These are phyloP conservation scores for Cheilosia scutellata DNA, from an alignment of 2,888 invertebrate genomes.

Conservation along the genomic window DNA sequence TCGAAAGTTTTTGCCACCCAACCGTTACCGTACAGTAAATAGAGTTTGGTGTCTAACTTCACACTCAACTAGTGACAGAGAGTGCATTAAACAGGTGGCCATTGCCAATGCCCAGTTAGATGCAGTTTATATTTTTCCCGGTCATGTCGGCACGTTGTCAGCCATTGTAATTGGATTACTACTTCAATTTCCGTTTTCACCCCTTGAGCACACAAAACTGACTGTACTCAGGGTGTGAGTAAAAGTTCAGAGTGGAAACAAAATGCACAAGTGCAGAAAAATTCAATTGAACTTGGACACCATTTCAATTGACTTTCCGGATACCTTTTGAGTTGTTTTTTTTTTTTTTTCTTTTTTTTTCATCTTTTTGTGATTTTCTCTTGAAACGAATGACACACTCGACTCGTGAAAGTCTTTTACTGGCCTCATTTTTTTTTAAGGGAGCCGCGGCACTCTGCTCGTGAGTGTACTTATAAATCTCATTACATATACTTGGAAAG, in stretches of 20 bases:
- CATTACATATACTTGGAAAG: neutral
- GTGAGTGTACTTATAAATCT: neutral
- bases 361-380: neutral
- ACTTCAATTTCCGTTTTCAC: slow-evolving; percentile 45
- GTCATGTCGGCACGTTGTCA: slow-evolving; percentile 19
- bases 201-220: neutral
- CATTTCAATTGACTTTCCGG: slow-evolving; percentile 21
- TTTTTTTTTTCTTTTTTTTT: neutral
- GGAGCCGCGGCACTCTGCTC: neutral
- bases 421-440: neutral
- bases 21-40: neutral
- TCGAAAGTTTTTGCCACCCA: slow-evolving; percentile 1
- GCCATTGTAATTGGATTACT: slow-evolving; percentile 35
- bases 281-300: slow-evolving; percentile 36
- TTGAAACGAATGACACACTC: neutral
- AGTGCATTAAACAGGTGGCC: slow-evolving; percentile 26
- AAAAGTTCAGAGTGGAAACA: neutral
- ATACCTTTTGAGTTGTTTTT: neutral
- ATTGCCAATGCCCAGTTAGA: slow-evolving; percentile 8
- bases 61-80: slow-evolving; percentile 30
- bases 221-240: neutral
- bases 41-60: slow-evolving; percentile 16
- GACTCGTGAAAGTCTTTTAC: neutral
- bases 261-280: neutral
- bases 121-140: neutral